Conservation (phyloP, 2,797 vertebrate genomes). For the Psittacula derbiana region DNA sequence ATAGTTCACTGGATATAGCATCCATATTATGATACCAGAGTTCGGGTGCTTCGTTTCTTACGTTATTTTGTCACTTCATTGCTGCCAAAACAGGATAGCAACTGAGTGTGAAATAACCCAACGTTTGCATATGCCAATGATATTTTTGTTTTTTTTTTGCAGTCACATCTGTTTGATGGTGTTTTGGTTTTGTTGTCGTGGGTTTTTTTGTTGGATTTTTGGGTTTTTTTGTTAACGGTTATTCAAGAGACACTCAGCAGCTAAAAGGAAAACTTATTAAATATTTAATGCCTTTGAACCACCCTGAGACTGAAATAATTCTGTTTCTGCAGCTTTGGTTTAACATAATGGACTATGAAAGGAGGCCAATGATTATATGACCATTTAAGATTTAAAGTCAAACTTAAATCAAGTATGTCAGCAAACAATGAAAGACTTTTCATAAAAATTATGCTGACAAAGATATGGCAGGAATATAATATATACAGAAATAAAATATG, state of each 20-base stretch:
- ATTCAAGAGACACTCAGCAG: background rate
- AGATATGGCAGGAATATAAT: background rate
- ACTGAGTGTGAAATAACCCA: background rate
- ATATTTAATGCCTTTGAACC: conserved; percentile 31
- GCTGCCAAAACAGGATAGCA: background rate
- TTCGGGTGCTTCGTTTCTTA: background rate
- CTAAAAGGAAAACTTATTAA: conserved; percentile 1
- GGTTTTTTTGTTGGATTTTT: background rate
- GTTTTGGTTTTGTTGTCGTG: background rate
- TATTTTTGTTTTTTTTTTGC: background rate
- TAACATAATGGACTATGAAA: conserved; percentile 26
- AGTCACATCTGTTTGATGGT: background rate
- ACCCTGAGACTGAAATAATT: conserved; percentile 18
- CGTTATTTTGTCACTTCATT: background rate
- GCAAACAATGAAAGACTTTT: background rate
- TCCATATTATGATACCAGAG: background rate
- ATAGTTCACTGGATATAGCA: background rate
- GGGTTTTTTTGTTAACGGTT: background rate
- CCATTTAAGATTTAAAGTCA: background rate
- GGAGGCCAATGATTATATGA: background rate
- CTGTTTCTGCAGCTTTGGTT: background rate
- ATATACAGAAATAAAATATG: conserved; percentile 35
- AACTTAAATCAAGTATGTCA: background rate
- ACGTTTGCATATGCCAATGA: background rate
- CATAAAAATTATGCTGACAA: conserved; percentile 1